These are phyloP conservation scores for Gila orcuttii DNA, from an alignment of 2,113 vertebrate species.

Conservation along the genomic window DNA sequence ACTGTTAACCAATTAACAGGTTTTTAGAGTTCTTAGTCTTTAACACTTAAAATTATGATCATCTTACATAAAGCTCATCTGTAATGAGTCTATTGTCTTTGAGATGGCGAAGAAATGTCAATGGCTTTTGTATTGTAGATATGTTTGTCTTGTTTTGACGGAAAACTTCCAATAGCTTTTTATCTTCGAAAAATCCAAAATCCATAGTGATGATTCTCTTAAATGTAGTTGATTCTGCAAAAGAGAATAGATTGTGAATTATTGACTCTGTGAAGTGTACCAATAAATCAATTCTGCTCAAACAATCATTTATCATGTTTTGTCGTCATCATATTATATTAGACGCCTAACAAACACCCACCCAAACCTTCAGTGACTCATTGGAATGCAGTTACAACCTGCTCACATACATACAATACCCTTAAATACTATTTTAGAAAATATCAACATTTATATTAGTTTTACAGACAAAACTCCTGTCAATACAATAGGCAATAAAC, in stretches of 20 bases:
- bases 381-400: neutral
- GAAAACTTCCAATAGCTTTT: neutral
- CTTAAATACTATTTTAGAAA: neutral
- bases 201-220: neutral
- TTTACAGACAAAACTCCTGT: neutral
- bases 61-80: neutral
- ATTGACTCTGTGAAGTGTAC: neutral
- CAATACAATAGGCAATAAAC: no score
- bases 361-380: neutral
- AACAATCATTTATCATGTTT: neutral
- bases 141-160: conserved; percentile 12
- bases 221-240: neutral
- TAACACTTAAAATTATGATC: no score
- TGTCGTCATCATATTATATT: neutral
- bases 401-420: neutral
- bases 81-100: neutral
- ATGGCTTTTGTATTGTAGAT: neutral
- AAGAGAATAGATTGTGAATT: neutral
- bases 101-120: neutral
- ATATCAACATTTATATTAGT: neutral
- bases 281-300: neutral
- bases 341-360: neutral
- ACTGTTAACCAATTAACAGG: no score
- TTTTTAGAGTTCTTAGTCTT: no score
- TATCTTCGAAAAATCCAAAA: neutral